phyloP scores from a whole-genome alignment of 2,797 vertebrate genomes.

The Phoeniculus purpureus region DNA sequence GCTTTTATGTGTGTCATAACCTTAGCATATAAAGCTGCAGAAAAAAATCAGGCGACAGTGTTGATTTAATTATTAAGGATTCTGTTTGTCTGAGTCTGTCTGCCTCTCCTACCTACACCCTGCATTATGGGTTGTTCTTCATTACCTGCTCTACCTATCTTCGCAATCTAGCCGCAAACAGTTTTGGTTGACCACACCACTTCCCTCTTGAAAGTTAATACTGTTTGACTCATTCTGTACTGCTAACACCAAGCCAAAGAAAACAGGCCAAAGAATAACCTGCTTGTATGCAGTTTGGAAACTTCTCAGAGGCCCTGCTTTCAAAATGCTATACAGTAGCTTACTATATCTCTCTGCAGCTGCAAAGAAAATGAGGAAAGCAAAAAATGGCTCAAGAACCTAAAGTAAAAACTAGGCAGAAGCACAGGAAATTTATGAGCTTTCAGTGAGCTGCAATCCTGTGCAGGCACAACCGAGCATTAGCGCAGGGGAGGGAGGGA shows the following conservation, averaged over 20 bases:
- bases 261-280: slow-evolving; percentile 82
- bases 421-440: slow-evolving; percentile 21
- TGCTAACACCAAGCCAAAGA: slow-evolving; percentile 78
- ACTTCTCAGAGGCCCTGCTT: slow-evolving; percentile 76
- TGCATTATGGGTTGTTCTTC: slow-evolving; percentile 66
- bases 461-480: background rate
- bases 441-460: background rate
- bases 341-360: slow-evolving; percentile 78
- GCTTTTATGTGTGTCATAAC: slow-evolving; percentile 15
- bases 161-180: slow-evolving; percentile 79
- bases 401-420: slow-evolving; percentile 42
- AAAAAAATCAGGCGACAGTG: background rate
- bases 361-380: slow-evolving; percentile 71
- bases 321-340: slow-evolving; percentile 80
- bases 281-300: slow-evolving; percentile 79
- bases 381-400: slow-evolving; percentile 44
- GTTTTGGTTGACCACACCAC: slow-evolving; percentile 83
- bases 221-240: slow-evolving; percentile 80
- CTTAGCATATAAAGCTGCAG: background rate
- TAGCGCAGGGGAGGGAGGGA: slow-evolving; percentile 25
- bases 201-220: slow-evolving; percentile 84
- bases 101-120: slow-evolving; percentile 17
- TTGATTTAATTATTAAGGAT: slow-evolving; percentile 38
- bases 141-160: slow-evolving; percentile 79
- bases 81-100: slow-evolving; percentile 26